Percentiles rank a stretch among this genome's conserved stretches.
phyloP scores from a whole-genome alignment of 2,797 vertebrate species.

The Sarcoramphus papa region DNA sequence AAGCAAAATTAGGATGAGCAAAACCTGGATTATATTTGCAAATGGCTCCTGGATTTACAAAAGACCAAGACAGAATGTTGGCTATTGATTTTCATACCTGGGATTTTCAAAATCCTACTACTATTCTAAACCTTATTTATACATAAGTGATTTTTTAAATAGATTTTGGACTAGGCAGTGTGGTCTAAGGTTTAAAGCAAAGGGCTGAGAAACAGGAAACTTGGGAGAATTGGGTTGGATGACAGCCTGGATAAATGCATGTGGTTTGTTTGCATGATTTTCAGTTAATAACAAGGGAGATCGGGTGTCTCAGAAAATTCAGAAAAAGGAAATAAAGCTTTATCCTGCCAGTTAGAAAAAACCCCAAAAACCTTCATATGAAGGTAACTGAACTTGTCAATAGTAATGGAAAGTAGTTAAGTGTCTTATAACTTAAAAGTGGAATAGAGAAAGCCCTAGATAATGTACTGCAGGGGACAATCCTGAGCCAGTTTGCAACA shows the following conservation, averaged over 20 bases:
- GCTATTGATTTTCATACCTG: not conserved
- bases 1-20: not conserved
- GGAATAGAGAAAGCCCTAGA: not conserved
- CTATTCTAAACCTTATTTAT: not conserved
- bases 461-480: not conserved
- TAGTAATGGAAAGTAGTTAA: not conserved
- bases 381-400: not conserved
- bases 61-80: not conserved
- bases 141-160: not conserved
- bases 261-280: slow-evolving; percentile 52
- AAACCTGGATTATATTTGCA: not conserved
- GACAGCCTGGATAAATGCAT: slow-evolving; percentile 40
- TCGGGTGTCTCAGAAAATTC: slow-evolving; percentile 21
- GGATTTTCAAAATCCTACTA: not conserved
- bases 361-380: not conserved
- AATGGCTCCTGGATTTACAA: not conserved
- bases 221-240: slow-evolving; percentile 37
- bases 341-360: not conserved
- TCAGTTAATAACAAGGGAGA: slow-evolving; percentile 28
- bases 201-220: slow-evolving; percentile 56
- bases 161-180: slow-evolving; percentile 14
- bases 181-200: slow-evolving; percentile 43
- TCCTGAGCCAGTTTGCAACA: not conserved
- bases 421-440: not conserved
- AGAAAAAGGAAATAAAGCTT: not conserved